phyloP scores from a whole-genome alignment of 2,113 vertebrate genomes.

The Ibidorhyncha struthersii region DNA sequence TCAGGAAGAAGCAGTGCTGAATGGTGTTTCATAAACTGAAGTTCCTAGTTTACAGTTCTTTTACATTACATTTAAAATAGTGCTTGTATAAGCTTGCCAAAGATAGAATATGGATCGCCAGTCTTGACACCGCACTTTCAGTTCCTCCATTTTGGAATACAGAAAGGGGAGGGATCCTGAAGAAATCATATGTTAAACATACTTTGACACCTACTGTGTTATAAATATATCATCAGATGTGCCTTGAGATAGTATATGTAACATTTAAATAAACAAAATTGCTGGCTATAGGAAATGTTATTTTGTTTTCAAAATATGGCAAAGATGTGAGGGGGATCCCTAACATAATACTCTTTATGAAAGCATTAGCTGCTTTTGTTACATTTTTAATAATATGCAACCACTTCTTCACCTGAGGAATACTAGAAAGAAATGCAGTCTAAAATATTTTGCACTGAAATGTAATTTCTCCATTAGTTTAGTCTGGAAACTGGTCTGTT shows the following conservation, averaged over 20 bases:
- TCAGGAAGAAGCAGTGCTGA: constrained; percentile 86
- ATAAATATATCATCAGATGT: constrained; percentile 97
- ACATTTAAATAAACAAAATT: constrained; percentile 90
- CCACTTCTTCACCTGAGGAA: constrained; percentile 95
- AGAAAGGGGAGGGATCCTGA: constrained; percentile 87
- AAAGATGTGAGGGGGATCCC: constrained; percentile 82
- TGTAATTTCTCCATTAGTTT: constrained; percentile 91
- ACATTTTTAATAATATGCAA: constrained; percentile 99
- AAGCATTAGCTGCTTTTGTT: constrained; percentile 99
- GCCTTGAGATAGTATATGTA: constrained; percentile 99
- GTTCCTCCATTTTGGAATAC: constrained; percentile 89
- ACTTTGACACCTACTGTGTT: constrained; percentile 90
- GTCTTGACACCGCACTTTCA: constrained; percentile 91
- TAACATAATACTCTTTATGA: constrained; percentile 88
- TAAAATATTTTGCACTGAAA: constrained; percentile 98
- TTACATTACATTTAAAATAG: constrained; percentile 92
- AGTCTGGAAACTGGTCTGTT: constrained; percentile 95
- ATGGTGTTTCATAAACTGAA: constrained; percentile 93
- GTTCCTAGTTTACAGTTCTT: constrained; percentile 86
- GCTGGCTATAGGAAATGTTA: constrained; percentile 93
- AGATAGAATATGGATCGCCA: constrained; percentile 96
- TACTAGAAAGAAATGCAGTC: constrained; percentile 90
- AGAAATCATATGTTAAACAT: constrained; percentile 84
- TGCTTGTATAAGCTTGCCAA: constrained; percentile 99
- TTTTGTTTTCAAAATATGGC: constrained; percentile 89